Percentiles rank a stretch among this genome's conserved stretches.
Conservation (phyloP, 1,140 invertebrate species). For the Heliothis virescens region DNA sequence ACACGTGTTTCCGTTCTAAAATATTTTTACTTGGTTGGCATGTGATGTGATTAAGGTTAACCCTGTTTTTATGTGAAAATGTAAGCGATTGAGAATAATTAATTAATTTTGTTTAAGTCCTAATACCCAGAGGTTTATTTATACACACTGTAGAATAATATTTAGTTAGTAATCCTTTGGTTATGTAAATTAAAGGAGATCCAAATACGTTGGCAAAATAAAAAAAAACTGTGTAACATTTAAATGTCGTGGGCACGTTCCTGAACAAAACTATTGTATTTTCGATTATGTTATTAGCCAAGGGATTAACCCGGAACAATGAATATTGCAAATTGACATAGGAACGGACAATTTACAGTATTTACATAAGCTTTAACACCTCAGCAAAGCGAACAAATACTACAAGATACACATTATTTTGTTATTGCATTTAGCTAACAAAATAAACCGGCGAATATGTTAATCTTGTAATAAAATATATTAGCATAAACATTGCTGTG, state of each 20-base stretch:
- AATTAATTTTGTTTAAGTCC: no score
- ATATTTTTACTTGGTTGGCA: neutral
- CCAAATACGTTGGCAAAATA: neutral
- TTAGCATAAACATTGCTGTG: conserved; percentile 71
- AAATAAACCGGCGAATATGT: conserved; percentile 59
- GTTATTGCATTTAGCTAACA: conserved; percentile 40
- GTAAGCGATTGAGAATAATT: no score
- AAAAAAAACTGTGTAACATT: no score
- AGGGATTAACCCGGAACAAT: conserved; percentile 23
- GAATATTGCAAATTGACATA: conserved; percentile 2
- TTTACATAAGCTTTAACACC: conserved; percentile 19
- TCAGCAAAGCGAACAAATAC: conserved; percentile 5
- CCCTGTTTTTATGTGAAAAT: no score
- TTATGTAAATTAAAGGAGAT: no score
- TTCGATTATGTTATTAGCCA: neutral
- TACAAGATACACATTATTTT: neutral
- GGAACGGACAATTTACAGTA: neutral
- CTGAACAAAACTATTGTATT: neutral
- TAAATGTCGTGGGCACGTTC: neutral
- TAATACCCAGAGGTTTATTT: no score
- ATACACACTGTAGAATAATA: no score
- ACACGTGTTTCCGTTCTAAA: neutral
- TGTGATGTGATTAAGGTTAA: no score
- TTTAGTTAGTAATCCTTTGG: no score
- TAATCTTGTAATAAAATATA: conserved; percentile 72